Evolutionary conservation across 1,140 invertebrate species (phyloP).

Genomic region (Drosophila guanche): DNA sequence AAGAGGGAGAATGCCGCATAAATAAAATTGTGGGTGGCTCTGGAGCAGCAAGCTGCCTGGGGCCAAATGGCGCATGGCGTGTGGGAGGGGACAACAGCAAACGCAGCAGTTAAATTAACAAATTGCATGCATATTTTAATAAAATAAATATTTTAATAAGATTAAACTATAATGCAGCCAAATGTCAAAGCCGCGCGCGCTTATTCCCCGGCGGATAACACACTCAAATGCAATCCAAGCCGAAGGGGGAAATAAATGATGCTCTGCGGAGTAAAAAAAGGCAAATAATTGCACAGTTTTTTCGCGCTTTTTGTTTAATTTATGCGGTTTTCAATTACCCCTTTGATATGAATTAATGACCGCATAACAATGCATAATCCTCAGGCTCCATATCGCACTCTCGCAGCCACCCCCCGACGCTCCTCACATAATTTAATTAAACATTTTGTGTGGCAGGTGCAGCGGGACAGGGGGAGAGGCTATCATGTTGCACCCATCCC

Average conservation of each 20-base stretch:
- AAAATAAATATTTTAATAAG: constrained; percentile 83
- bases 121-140: constrained; percentile 83
- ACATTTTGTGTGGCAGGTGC: constrained; percentile 34
- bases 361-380: constrained; percentile 54
- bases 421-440: constrained; percentile 68
- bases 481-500: constrained; percentile 31
- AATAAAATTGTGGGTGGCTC: constrained; percentile 52
- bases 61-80: background rate
- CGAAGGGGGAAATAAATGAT: constrained; percentile 43
- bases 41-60: background rate
- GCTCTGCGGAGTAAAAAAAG: constrained; percentile 18
- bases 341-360: constrained; percentile 81
- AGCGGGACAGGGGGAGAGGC: background rate
- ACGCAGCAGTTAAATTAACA: constrained; percentile 80
- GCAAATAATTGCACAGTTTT: constrained; percentile 29
- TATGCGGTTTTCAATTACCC: constrained; percentile 82
- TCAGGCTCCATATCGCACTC: constrained; percentile 28
- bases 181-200: constrained; percentile 68
- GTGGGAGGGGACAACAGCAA: constrained; percentile 39
- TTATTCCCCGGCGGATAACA: constrained; percentile 54
- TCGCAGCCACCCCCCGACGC: background rate
- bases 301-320: constrained; percentile 59
- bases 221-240: constrained; percentile 6
- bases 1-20: constrained; percentile 43
- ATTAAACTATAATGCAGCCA: constrained; percentile 82